phyloP scores from a whole-genome alignment of 2,888 invertebrate genomes.

The Atrina japonica region DNA sequence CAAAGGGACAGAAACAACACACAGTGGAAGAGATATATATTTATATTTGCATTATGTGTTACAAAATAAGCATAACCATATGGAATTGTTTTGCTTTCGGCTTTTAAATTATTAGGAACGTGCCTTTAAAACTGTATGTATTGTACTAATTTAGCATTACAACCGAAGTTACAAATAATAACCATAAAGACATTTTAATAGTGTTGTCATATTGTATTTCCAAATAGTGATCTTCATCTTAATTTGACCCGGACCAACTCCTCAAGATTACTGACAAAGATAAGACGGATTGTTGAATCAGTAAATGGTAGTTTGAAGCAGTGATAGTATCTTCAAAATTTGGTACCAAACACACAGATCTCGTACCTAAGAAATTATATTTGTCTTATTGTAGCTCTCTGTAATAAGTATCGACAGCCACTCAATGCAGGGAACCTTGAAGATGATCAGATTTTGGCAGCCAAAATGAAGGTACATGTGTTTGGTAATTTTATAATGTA shows the following conservation, averaged over 20 bases:
- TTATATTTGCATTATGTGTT: too few relatives aligned
- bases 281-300: slow-evolving; percentile 31
- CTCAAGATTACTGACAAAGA: slow-evolving; percentile 29
- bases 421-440: slow-evolving; percentile 9
- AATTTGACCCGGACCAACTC: slow-evolving; percentile 12
- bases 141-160: too few relatives aligned
- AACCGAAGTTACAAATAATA: too few relatives aligned
- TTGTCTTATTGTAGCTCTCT: slow-evolving; percentile 23
- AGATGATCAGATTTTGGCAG: slow-evolving; percentile 13
- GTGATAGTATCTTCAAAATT: slow-evolving; percentile 25
- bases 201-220: background rate
- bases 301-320: slow-evolving; percentile 31
- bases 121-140: too few relatives aligned
- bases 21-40: slow-evolving; percentile 26
- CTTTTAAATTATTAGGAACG: too few relatives aligned
- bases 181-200: too few relatives aligned
- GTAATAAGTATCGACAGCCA: slow-evolving; percentile 24
- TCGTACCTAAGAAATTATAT: slow-evolving; percentile 25
- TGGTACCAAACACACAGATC: slow-evolving; percentile 35
- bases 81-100: too few relatives aligned
- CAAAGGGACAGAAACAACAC: slow-evolving; percentile 36
- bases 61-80: too few relatives aligned
- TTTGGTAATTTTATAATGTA: too few relatives aligned
- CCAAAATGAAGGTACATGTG: slow-evolving; percentile 37
- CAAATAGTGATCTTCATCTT: background rate